Percentiles rank a stretch among this genome's conserved stretches.
phyloP scores from a whole-genome alignment of 1,140 invertebrate species.

The Bombus sylvicola region DNA sequence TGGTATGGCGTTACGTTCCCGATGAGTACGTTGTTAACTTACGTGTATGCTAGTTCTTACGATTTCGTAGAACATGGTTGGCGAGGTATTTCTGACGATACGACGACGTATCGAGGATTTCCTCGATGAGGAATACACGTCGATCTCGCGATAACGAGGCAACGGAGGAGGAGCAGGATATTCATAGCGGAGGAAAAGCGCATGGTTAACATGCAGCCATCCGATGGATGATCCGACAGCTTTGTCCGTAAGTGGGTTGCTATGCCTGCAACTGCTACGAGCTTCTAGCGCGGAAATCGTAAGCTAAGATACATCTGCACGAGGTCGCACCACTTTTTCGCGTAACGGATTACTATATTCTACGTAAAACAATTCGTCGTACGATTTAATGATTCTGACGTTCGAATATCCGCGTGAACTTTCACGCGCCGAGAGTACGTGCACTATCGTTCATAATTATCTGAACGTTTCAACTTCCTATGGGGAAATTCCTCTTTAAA shows the following conservation, averaged over 20 bases:
- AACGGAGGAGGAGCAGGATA: background rate
- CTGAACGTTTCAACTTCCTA: too few species aligned
- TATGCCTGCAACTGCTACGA: conserved; percentile 7
- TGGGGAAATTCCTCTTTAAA: too few species aligned
- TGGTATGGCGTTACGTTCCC: too few species aligned
- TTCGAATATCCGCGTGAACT: too few species aligned
- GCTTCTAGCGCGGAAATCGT: background rate
- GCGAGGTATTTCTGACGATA: background rate
- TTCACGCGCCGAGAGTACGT: too few species aligned
- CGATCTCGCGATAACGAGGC: background rate
- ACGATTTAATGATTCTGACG: too few species aligned
- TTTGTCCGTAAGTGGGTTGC: conserved; percentile 34
- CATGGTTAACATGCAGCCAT: conserved; percentile 1
- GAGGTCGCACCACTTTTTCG: too few species aligned
- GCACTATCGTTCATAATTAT: too few species aligned
- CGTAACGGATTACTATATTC: too few species aligned
- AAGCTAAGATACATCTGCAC: background rate
- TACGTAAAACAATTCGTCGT: too few species aligned
- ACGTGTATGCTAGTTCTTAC: too few species aligned
- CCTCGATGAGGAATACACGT: background rate
- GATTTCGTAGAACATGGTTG: background rate
- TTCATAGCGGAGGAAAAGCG: background rate
- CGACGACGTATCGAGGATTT: background rate
- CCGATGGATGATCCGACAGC: background rate
- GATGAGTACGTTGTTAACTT: too few species aligned